Conservation (phyloP, 2,888 invertebrate genomes). For the Netelia virgata region DNA sequence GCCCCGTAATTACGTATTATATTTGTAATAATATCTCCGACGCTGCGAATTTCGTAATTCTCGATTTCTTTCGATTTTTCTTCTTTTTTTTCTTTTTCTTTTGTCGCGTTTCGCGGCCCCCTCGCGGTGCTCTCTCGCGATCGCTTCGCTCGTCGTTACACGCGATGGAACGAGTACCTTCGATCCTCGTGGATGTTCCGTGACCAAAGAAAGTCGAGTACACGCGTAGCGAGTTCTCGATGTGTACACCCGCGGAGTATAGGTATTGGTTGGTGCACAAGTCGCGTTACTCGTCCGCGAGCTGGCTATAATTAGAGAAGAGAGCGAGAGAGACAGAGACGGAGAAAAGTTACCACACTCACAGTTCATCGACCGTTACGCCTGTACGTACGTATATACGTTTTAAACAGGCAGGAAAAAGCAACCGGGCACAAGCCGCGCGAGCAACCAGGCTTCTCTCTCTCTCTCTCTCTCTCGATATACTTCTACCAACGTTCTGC, state of each 20-base stretch:
- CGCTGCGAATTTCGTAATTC: too few species aligned
- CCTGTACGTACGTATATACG: conserved; percentile 67
- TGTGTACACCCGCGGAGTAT: conserved; percentile 21
- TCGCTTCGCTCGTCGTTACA: background rate
- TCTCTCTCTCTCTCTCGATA: conserved; percentile 43
- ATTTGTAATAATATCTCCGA: background rate
- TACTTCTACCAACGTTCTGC: conserved; percentile 43
- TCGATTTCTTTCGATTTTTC: conserved; percentile 1
- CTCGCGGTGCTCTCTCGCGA: background rate
- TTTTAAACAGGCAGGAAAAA: conserved; percentile 61
- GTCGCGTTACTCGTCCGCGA: conserved; percentile 67
- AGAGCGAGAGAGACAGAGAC: conserved; percentile 54
- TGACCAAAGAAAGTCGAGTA: conserved; percentile 65
- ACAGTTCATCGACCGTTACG: conserved; percentile 74
- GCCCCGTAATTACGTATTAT: background rate
- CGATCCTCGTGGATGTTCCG: background rate
- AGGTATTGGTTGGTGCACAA: conserved; percentile 52
- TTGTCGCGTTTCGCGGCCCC: background rate
- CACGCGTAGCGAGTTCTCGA: conserved; percentile 22
- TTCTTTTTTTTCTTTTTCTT: background rate
- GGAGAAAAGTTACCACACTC: conserved; percentile 70
- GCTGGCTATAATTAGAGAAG: conserved; percentile 70
- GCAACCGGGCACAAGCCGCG: conserved; percentile 50
- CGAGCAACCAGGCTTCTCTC: conserved; percentile 46
- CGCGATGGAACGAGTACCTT: background rate